phyloP scores from a whole-genome alignment of 2,888 invertebrate genomes.

The Amphipyra tragopoginis region DNA sequence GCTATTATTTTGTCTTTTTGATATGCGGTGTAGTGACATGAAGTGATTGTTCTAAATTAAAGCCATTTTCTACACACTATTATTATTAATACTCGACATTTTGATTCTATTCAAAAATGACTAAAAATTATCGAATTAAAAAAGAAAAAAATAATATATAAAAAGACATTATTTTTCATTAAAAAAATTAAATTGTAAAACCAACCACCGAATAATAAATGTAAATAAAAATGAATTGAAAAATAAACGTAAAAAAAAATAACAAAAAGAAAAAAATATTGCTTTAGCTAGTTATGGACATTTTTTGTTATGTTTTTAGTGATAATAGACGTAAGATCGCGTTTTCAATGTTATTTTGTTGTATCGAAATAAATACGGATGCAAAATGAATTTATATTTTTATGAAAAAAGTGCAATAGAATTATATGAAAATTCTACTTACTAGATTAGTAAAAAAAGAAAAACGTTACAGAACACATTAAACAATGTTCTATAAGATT shows the following conservation, averaged over 20 bases:
- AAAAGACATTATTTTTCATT: constrained; percentile 60
- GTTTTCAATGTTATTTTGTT: constrained; percentile 64
- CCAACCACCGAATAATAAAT: constrained; percentile 63
- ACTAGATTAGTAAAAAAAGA: background rate
- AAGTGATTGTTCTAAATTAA: constrained; percentile 36
- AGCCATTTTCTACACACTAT: constrained; percentile 27
- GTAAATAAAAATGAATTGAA: constrained; percentile 54
- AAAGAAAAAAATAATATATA: constrained; percentile 16
- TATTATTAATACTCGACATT: constrained; percentile 48
- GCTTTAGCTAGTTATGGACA: constrained; percentile 59
- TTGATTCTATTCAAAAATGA: constrained; percentile 30
- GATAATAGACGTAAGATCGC: constrained; percentile 58
- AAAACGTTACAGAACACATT: no score
- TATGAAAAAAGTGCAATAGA: constrained; percentile 40
- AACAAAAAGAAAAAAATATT: constrained; percentile 36
- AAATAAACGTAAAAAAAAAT: constrained; percentile 43
- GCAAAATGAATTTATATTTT: constrained; percentile 52
- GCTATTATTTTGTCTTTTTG: constrained; percentile 42
- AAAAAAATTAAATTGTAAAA: constrained; percentile 36
- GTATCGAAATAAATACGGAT: constrained; percentile 48
- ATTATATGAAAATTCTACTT: constrained; percentile 42
- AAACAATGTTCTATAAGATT: no score
- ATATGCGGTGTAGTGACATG: constrained; percentile 39
- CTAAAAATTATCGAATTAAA: constrained; percentile 32
- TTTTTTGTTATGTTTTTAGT: constrained; percentile 64